Conservation (phyloP, 2,113 vertebrate genomes). For the Crotophaga sulcirostris region DNA sequence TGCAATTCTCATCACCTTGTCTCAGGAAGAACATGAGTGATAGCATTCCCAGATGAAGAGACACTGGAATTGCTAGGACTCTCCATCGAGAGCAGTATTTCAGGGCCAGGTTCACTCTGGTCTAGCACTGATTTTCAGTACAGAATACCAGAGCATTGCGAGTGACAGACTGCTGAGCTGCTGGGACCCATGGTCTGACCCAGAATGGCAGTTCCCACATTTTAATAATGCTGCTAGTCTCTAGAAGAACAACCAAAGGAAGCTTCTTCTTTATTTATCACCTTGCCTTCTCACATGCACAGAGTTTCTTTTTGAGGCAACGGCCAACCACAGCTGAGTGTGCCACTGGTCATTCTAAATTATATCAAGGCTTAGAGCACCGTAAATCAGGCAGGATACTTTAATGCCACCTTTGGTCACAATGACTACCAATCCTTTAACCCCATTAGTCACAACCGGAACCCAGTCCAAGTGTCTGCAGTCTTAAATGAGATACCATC, state of each 20-base stretch:
- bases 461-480: not conserved
- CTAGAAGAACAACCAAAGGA: not conserved
- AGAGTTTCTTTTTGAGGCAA: not conserved
- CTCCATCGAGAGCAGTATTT: not conserved
- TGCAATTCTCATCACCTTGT: not conserved
- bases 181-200: not conserved
- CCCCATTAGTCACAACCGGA: not conserved
- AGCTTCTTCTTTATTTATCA: not conserved
- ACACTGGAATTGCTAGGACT: not conserved
- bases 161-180: not conserved
- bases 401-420: not conserved
- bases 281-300: not conserved
- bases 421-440: not conserved
- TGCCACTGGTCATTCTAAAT: not conserved
- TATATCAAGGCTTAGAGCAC: not conserved
- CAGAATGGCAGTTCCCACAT: not conserved
- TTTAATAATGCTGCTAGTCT: not conserved
- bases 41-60: not conserved
- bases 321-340: not conserved
- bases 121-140: not conserved
- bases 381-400: constrained; percentile 3
- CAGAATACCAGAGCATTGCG: not conserved
- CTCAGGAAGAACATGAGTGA: not conserved
- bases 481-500: not conserved
- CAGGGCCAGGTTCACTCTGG: not conserved